Percentiles rank a stretch among this genome's conserved stretches.
phyloP scores from a whole-genome alignment of 2,888 invertebrate species.

The Tetrapedia diversipes region DNA sequence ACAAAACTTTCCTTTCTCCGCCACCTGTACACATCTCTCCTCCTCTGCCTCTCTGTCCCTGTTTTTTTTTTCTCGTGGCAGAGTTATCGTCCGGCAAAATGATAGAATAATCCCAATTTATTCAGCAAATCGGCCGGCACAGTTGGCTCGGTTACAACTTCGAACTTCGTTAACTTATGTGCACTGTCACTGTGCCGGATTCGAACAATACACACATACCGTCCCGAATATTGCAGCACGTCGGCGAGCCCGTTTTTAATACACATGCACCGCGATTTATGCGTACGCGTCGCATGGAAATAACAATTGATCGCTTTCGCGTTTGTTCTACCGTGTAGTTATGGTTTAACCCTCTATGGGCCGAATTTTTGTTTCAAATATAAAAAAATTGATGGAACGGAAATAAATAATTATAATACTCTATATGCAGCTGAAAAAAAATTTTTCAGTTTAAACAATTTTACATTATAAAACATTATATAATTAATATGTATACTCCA shows the following conservation, averaged over 20 bases:
- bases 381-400: too few relatives aligned
- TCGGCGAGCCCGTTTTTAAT: slow-evolving; percentile 40
- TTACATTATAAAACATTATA: too few relatives aligned
- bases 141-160: slow-evolving; percentile 55
- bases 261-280: slow-evolving; percentile 25
- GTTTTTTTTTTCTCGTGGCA: not conserved
- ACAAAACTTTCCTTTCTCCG: not conserved
- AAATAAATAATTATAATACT: too few relatives aligned
- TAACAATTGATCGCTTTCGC: slow-evolving; percentile 15
- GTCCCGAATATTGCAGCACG: slow-evolving; percentile 31
- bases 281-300: slow-evolving; percentile 11
- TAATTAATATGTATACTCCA: too few relatives aligned
- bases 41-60: not conserved
- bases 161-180: slow-evolving; percentile 56
- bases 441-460: too few relatives aligned
- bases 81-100: slow-evolving; percentile 41
- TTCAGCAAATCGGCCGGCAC: slow-evolving; percentile 42
- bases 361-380: too few relatives aligned
- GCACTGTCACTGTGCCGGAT: slow-evolving; percentile 29
- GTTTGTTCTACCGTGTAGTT: not conserved
- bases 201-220: slow-evolving; percentile 13
- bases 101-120: slow-evolving; percentile 57
- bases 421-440: too few relatives aligned
- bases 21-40: not conserved
- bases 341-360: too few relatives aligned